phyloP scores from a whole-genome alignment of 2,888 invertebrate genomes.

The Lasioglossum zephyrum region DNA sequence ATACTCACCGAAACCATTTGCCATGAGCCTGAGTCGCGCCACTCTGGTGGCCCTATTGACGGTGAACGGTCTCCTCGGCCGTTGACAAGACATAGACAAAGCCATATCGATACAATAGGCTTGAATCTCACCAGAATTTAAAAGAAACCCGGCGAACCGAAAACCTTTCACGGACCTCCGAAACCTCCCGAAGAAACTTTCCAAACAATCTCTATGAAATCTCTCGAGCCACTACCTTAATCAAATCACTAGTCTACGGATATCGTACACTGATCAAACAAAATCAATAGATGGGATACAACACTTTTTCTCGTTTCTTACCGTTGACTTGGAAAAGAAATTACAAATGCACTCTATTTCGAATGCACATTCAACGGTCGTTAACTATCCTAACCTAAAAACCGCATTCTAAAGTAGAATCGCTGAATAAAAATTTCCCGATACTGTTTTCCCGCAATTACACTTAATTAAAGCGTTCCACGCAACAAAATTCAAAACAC shows the following conservation, averaged over 20 bases:
- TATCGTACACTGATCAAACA: not conserved
- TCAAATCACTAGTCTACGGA: not conserved
- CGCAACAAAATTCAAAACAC: not conserved
- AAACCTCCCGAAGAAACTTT: not conserved
- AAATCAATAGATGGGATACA: not conserved
- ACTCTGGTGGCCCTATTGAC: slow-evolving; percentile 81
- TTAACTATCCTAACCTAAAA: slow-evolving; percentile 14
- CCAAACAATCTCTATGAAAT: not conserved
- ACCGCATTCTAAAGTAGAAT: not conserved
- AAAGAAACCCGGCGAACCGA: slow-evolving; percentile 4
- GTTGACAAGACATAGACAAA: slow-evolving; percentile 76
- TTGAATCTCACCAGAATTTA: slow-evolving; percentile 23
- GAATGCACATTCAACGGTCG: too few species aligned
- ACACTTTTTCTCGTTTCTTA: not conserved
- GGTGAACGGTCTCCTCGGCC: slow-evolving; percentile 80
- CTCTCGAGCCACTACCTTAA: not conserved
- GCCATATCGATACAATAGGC: slow-evolving; percentile 58
- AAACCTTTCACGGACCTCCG: slow-evolving; percentile 10
- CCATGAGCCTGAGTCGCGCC: slow-evolving; percentile 78
- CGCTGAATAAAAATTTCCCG: not conserved
- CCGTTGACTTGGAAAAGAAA: not conserved
- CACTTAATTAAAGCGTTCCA: not conserved
- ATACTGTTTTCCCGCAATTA: not conserved
- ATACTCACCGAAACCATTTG: slow-evolving; percentile 79
- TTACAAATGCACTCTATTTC: not conserved